These are phyloP conservation scores for Drosophila oshimai DNA, from an alignment of 1,140 invertebrate species.

Conservation along the genomic window DNA sequence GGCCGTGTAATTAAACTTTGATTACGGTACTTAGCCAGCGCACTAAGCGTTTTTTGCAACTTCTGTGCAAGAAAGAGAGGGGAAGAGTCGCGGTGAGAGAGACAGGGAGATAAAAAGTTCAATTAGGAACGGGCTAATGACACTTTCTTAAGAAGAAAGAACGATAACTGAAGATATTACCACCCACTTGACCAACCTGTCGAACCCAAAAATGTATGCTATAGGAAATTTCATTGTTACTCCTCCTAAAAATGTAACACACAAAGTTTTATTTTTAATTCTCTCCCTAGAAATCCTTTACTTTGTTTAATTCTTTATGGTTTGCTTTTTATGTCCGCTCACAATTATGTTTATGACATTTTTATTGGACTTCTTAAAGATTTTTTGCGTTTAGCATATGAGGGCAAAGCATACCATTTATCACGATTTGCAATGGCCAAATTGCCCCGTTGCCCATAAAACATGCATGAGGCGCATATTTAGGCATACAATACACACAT, in stretches of 20 bases:
- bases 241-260: too few relatives aligned
- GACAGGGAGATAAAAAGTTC: slow-evolving; percentile 9
- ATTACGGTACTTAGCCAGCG: slow-evolving; percentile 76
- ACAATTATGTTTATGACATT: slow-evolving; percentile 76
- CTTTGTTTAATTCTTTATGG: slow-evolving; percentile 7
- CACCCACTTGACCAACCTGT: slow-evolving; percentile 8
- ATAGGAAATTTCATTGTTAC: too few relatives aligned
- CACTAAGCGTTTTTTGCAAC: slow-evolving; percentile 60
- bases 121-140: slow-evolving; percentile 62
- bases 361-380: slow-evolving; percentile 76
- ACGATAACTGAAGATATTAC: slow-evolving; percentile 8
- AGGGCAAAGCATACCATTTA: slow-evolving; percentile 22
- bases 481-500: slow-evolving; percentile 41
- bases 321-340: slow-evolving; percentile 14
- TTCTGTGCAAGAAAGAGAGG: slow-evolving; percentile 9
- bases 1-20: slow-evolving; percentile 79
- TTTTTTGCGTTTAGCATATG: slow-evolving; percentile 64
- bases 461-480: slow-evolving; percentile 44
- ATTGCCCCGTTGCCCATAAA: slow-evolving; percentile 35
- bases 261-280: neutral
- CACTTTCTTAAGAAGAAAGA: slow-evolving; percentile 16
- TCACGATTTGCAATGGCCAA: slow-evolving; percentile 42
- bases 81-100: neutral
- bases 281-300: slow-evolving; percentile 1
- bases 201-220: neutral